Evolutionary conservation across 92 coral and sea anemone genomes (phyloP).

Genomic region (Ricordea florida): DNA sequence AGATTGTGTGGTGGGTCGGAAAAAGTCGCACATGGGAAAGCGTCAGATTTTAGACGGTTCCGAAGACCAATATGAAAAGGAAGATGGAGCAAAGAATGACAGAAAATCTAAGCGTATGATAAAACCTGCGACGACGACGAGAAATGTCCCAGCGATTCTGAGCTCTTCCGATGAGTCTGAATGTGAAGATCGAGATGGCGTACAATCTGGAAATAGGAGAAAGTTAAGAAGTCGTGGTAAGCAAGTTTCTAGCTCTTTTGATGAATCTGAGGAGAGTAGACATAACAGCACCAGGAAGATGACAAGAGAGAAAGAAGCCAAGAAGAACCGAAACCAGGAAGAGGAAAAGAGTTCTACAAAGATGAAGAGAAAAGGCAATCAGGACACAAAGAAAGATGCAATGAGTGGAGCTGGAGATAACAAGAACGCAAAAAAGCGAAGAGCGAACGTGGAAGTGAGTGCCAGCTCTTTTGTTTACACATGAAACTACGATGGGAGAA

Average conservation of each 20-base stretch:
- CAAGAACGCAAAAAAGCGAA: slow-evolving; percentile 36
- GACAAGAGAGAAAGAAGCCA: not conserved
- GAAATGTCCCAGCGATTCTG: slow-evolving; percentile 1
- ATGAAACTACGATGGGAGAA: no score
- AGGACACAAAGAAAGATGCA: not conserved
- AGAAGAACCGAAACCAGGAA: not conserved
- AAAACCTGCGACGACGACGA: slow-evolving; percentile 4
- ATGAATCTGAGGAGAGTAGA: slow-evolving; percentile 17
- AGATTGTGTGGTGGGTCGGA: slow-evolving; percentile 8
- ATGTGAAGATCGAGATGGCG: not conserved
- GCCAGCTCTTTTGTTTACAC: not conserved
- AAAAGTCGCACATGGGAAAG: not conserved
- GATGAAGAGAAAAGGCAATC: not conserved
- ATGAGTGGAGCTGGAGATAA: not conserved
- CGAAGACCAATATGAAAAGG: slow-evolving; percentile 22
- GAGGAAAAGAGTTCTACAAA: not conserved
- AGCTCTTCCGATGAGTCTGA: slow-evolving; percentile 14
- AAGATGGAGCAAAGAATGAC: not conserved
- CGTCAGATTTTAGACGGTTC: slow-evolving; percentile 25
- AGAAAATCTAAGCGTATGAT: not conserved
- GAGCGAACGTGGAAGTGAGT: slow-evolving; percentile 49
- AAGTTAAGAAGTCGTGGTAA: not conserved
- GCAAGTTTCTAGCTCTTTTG: not conserved
- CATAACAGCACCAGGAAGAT: not conserved
- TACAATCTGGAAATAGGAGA: not conserved